Base-by-base conservation (phyloP, 2,888 invertebrate species). In the Drosophila tripunctata region DNA sequence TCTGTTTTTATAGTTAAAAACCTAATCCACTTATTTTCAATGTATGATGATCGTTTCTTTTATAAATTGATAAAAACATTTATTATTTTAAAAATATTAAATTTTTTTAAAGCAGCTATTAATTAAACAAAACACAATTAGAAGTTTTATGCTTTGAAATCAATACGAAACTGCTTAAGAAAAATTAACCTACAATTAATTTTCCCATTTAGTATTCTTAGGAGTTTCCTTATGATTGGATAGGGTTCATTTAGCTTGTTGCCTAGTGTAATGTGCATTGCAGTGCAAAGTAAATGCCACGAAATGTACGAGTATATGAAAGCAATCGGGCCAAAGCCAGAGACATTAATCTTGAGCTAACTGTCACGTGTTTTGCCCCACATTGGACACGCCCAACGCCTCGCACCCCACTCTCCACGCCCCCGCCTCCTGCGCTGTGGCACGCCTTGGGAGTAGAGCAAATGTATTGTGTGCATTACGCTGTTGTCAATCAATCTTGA, bases 401-500 rank as follows among this genome's bases (percentile, higher is more conserved):
- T n/a, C 17, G 5, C 17, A 31, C 33, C 38, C 47, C n/a, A n/a
- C n/a, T n/a, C n/a, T n/a, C 8, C 15, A 48, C 35, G 17, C 33
- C 41, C 15, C 3, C 3, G 10, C 48, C 40, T n/a, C 2, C 21
- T 2, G 7, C 48, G 31, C 30, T 44, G 35, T 14, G 43, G 21
- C 54, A 52, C 41, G 45, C 62, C 41, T 43, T 14, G 43, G 19
- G 44, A 31, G 27, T 41, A 27, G 21, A 41, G 78, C 44, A 77
- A 72, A 85, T 87, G 87, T 84, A 85, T 80, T 85, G 71, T 82
- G 70, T 79, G 73, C 88, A 84, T 84, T 84, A 87, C 77, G 86
- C 79, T 79, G 67, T 71, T 86, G 83, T 87, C 83, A 87, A 84
- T 84, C 83, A 84, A 84, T 84, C 88, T 84, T 87, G 70, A 77